Conservation (phyloP, 2,113 vertebrate genomes). For the Ceyx cyanopectus region DNA sequence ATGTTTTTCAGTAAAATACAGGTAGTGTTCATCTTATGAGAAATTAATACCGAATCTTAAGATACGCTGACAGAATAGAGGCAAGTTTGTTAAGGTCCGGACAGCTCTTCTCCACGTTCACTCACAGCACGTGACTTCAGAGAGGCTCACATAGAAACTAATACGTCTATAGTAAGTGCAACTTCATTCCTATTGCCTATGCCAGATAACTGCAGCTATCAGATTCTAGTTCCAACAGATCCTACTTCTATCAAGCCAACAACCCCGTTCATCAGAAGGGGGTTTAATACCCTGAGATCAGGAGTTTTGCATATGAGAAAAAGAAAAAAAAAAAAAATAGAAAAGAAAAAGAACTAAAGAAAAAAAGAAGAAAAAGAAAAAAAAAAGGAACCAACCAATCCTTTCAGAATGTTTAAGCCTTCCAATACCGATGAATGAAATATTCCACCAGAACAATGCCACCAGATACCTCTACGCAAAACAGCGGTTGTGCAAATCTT, state of each 20-base stretch:
- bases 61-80: neutral
- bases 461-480: neutral
- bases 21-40: neutral
- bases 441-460: neutral
- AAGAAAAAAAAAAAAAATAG: neutral
- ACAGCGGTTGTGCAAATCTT: constrained; percentile 43
- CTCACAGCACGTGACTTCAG: neutral
- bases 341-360: neutral
- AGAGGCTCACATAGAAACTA: neutral
- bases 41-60: neutral
- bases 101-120: neutral
- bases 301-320: neutral
- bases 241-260: neutral
- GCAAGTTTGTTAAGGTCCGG: neutral
- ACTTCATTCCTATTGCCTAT: neutral
- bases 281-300: constrained; percentile 25
- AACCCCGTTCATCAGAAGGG: neutral
- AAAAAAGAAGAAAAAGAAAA: neutral
- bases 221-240: neutral
- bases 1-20: neutral
- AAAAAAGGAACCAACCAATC: neutral
- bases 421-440: neutral
- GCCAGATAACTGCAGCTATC: neutral
- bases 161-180: neutral
- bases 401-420: neutral